These are phyloP conservation scores for Rhincodon typus DNA, from an alignment of 2,797 vertebrate species.

Conservation along the genomic window DNA sequence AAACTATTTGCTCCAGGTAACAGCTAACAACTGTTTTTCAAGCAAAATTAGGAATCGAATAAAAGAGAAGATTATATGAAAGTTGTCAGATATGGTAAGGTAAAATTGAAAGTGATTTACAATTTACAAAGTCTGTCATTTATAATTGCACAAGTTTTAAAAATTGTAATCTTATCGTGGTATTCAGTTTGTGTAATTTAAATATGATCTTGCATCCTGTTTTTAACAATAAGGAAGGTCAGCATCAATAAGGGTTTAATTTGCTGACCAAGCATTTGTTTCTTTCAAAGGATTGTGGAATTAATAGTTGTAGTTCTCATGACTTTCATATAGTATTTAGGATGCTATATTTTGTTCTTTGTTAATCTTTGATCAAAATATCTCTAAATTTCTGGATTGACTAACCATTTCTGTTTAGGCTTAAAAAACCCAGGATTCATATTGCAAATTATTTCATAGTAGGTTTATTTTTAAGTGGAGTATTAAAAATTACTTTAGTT, in stretches of 20 bases:
- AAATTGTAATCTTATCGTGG: background rate
- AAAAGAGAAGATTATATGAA: background rate
- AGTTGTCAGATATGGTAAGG: too few species aligned
- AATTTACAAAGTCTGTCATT: background rate
- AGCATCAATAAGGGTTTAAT: background rate
- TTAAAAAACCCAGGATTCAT: background rate
- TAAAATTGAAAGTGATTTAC: background rate
- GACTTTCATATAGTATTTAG: background rate
- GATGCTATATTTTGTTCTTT: conserved; percentile 1
- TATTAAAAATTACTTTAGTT: background rate
- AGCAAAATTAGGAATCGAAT: background rate
- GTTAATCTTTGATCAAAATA: background rate
- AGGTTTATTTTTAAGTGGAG: background rate
- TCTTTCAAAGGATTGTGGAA: background rate
- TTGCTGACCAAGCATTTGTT: background rate
- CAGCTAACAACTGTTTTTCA: background rate
- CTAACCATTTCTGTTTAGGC: background rate
- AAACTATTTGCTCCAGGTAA: background rate
- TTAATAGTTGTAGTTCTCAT: background rate
- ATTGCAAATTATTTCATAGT: background rate
- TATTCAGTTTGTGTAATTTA: background rate
- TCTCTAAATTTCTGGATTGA: background rate
- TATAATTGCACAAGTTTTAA: background rate
- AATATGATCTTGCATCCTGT: background rate
- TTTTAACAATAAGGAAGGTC: conserved; percentile 21